Conservation (phyloP, 1,140 invertebrate genomes). For the Trichonephila clavata region DNA sequence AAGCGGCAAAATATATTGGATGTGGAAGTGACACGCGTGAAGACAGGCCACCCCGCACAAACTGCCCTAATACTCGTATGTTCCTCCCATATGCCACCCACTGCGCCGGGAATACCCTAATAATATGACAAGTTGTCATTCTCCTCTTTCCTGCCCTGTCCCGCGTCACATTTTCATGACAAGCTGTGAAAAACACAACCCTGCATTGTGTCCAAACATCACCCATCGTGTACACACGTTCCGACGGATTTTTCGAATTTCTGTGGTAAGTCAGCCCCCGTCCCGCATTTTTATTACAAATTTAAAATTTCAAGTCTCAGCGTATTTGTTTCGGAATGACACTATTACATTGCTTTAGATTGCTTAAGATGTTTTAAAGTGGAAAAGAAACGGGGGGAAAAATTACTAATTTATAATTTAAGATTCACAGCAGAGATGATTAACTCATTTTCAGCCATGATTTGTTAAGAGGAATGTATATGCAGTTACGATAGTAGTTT, state of each 20-base stretch:
- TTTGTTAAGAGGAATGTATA: too few relatives aligned
- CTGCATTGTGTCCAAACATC: neutral
- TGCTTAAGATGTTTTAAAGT: too few relatives aligned
- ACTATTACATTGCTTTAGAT: too few relatives aligned
- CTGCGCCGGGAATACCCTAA: conserved; percentile 6
- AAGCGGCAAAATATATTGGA: neutral
- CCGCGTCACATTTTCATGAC: conserved; percentile 32
- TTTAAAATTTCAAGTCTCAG: neutral
- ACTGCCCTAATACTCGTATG: neutral
- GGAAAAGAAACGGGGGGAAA: too few relatives aligned
- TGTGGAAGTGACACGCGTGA: neutral
- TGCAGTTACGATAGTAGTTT: too few relatives aligned
- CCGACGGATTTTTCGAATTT: neutral
- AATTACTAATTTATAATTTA: too few relatives aligned
- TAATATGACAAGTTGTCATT: conserved; percentile 42
- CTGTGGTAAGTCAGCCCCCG: neutral
- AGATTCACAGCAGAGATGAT: too few relatives aligned
- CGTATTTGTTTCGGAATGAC: too few relatives aligned
- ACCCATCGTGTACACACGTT: neutral
- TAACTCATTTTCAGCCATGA: too few relatives aligned
- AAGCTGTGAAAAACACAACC: neutral
- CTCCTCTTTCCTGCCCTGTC: neutral
- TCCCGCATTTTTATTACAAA: neutral
- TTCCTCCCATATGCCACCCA: conserved; percentile 19
- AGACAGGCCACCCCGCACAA: neutral